A percentile compares a stretch with the other conserved stretches of the same genome.
These are phyloP conservation scores for Napeogenes inachia DNA, from an alignment of 2,888 invertebrate species.

Conservation along the genomic window DNA sequence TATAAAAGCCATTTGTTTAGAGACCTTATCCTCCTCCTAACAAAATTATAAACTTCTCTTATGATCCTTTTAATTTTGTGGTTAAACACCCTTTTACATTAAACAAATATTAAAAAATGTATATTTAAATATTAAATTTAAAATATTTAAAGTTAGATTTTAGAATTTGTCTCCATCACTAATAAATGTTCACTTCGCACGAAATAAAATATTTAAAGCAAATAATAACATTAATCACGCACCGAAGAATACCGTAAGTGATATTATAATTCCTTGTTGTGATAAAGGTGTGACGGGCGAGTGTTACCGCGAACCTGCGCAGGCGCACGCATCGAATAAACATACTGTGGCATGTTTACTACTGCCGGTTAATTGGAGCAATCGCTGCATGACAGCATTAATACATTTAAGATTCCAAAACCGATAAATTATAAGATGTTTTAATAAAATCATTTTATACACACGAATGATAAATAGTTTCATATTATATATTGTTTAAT, in stretches of 20 bases:
- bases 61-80: no score
- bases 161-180: no score
- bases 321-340: constrained; percentile 49
- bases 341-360: constrained; percentile 62
- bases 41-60: no score
- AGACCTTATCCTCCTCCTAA: no score
- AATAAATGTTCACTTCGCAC: background rate
- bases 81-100: no score
- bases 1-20: no score
- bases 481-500: no score
- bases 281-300: constrained; percentile 48
- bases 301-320: constrained; percentile 42
- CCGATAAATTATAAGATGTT: constrained; percentile 50
- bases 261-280: constrained; percentile 45
- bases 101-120: no score
- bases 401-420: constrained; percentile 61
- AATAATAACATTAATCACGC: background rate
- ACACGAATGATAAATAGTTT: background rate
- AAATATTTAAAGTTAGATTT: no score
- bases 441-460: background rate
- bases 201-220: background rate
- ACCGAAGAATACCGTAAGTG: constrained; percentile 7
- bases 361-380: constrained; percentile 68
- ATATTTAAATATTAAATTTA: no score
- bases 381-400: constrained; percentile 64